Evolutionary conservation across 1,140 invertebrate genomes (phyloP), one percentile per base, ranked within the genome.

Genomic region (Hycleus phaleratus): DNA sequence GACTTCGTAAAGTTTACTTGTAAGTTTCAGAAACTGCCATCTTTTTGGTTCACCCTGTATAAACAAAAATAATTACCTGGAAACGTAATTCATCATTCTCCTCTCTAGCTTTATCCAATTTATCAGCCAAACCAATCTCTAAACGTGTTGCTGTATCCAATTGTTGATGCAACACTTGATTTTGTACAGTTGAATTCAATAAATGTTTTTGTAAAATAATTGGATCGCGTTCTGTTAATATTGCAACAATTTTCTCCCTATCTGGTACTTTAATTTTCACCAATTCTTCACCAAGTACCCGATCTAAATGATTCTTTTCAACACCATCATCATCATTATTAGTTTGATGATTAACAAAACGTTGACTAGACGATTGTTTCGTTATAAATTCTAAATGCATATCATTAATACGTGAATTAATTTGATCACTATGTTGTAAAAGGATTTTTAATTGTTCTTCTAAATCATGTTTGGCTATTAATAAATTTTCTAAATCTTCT

Each of bases 181-280:
- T 90, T 71, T 91, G 85, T 70, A 90, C 87, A 67, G 87, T 87
- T 55, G 87, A 82, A 5, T 83, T 86, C 56, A 93, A 82, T 18
- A 93, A 78, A 76, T 92, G 89, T 51, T 89, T 81, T 73, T 90
- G 88, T 58, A 93, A 78, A 73, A 91, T 87, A 26, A 91, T 71
- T 3, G 87, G 84, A 75, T 89, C 88, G 42, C 82, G 83, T 77
- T 92, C 89, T 48, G 82, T 79, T 43, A 93, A 78, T 72, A 93
- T 92, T 68, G 88, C 87, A 60, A 85, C 80, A 66, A 92, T 85
- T 73, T 90, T 88, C 57, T 79, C 82, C 24, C 81, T 79, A 71
- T 87, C 85, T 1, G 79, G 77, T 11, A 76, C 74, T 40, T 77
- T 65, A 55, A 81, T 78, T 67, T 77, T 80, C 44, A 78, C 77